phyloP scores from a whole-genome alignment of 2,113 vertebrate genomes.

The Sinocyclocheilus anshuiensis region DNA sequence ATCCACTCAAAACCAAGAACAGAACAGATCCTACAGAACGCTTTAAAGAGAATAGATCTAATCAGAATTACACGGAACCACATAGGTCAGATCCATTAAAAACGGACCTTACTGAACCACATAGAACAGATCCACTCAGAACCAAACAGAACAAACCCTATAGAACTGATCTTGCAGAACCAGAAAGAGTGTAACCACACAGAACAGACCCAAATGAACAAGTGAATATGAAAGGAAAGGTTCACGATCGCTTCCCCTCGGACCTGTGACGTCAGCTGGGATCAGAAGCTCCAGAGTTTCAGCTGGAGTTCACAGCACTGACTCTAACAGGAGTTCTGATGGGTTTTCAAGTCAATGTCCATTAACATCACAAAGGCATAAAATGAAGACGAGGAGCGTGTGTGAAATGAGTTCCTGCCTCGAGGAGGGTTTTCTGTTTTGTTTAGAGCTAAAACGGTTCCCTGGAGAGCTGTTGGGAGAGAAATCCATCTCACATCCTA shows the following conservation, averaged over 20 bases:
- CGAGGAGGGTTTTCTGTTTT: slow-evolving; percentile 15
- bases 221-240: neutral
- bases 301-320: slow-evolving; percentile 8
- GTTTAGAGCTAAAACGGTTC: slow-evolving; percentile 27
- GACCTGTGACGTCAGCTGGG: neutral
- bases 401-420: slow-evolving; percentile 9
- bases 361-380: slow-evolving; percentile 30
- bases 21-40: too few relatives aligned
- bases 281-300: neutral
- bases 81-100: too few relatives aligned
- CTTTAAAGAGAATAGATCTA: too few relatives aligned
- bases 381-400: neutral
- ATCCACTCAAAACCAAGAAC: neutral
- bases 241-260: neutral
- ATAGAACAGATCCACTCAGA: neutral
- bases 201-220: too few relatives aligned
- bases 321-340: neutral
- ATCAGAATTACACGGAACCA: too few relatives aligned
- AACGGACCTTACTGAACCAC: too few relatives aligned
- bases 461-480: slow-evolving; percentile 36
- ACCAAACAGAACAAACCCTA: too few relatives aligned
- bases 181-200: too few relatives aligned
- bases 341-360: neutral
- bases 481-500: slow-evolving; percentile 9
- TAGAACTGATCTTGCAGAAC: too few relatives aligned